A percentile compares a stretch with the other conserved stretches of the same genome.
Evolutionary conservation across 2,888 invertebrate genomes (phyloP).

Genomic region (Alcis repandata): DNA sequence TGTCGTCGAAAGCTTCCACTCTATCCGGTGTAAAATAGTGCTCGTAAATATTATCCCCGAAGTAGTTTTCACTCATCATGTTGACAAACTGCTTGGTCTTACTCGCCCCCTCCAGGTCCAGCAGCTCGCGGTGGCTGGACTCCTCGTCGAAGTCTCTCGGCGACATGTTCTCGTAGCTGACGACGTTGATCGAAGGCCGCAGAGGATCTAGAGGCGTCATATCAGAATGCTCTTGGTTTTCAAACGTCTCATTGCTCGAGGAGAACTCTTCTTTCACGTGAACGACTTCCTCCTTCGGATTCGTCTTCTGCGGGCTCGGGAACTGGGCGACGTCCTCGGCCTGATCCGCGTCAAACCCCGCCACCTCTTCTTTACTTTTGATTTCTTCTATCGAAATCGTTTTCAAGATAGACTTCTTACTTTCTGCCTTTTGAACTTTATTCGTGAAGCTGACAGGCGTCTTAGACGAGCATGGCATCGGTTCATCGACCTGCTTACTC

Average conservation of each 20-base stretch:
- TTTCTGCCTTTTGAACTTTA: constrained; percentile 54
- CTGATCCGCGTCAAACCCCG: constrained; percentile 62
- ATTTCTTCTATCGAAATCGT: constrained; percentile 72
- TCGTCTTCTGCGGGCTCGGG: constrained; percentile 21
- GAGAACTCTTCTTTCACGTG: constrained; percentile 78
- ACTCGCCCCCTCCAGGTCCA: constrained; percentile 74
- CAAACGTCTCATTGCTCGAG: constrained; percentile 71
- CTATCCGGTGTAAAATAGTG: constrained; percentile 81
- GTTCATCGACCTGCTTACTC: constrained; percentile 54
- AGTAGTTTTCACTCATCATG: constrained; percentile 83
- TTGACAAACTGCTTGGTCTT: constrained; percentile 81
- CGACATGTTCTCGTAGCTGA: constrained; percentile 73
- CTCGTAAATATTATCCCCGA: constrained; percentile 81
- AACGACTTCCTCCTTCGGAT: constrained; percentile 51
- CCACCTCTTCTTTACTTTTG: constrained; percentile 57
- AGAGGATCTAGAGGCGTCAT: constrained; percentile 65
- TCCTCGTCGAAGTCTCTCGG: constrained; percentile 75
- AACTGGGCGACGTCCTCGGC: constrained; percentile 49
- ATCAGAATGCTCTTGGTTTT: constrained; percentile 55
- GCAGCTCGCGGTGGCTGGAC: constrained; percentile 73
- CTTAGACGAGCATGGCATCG: constrained; percentile 66
- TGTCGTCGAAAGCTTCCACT: constrained; percentile 74
- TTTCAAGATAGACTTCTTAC: constrained; percentile 54
- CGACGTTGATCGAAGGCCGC: constrained; percentile 75
- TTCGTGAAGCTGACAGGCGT: constrained; percentile 72